phyloP scores from a whole-genome alignment of 2,113 vertebrate species.

The Lepisosteus oculatus region DNA sequence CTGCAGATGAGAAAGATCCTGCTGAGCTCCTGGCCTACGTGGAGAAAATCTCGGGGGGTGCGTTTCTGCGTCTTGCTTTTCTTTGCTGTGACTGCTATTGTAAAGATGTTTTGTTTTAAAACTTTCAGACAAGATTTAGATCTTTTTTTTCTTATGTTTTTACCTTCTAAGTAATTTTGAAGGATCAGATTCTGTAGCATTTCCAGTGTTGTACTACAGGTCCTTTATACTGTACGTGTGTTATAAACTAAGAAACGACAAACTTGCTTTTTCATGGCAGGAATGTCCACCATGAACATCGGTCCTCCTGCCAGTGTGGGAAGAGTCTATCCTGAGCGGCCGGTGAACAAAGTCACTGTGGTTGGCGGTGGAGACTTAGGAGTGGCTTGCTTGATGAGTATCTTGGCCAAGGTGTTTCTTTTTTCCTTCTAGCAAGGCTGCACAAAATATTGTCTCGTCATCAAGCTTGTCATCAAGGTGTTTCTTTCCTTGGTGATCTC shows the following conservation, averaged over 20 bases:
- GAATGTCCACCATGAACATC: constrained; percentile 49
- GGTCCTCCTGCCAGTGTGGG: constrained; percentile 52
- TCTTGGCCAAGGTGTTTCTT: constrained; percentile 81
- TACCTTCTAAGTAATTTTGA: no score
- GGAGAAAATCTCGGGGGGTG: constrained; percentile 79
- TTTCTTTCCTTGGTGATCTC: not conserved
- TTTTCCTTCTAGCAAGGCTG: not conserved
- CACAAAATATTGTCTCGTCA: no score
- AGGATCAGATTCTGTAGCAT: no score
- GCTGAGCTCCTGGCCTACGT: constrained; percentile 79
- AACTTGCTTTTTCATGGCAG: constrained; percentile 45
- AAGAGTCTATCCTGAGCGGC: constrained; percentile 40
- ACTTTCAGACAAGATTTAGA: no score
- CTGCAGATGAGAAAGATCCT: constrained; percentile 64
- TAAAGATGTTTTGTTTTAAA: no score
- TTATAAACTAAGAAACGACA: no score
- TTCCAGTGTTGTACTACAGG: no score
- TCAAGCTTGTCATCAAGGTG: no score
- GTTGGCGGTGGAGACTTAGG: constrained; percentile 90
- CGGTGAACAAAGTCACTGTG: constrained; percentile 78
- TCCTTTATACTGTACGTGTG: no score
- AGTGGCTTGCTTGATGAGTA: constrained; percentile 80
- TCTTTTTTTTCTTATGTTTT: no score
- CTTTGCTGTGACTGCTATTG: no score
- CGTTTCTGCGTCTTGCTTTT: not conserved